Conservation (phyloP, 2,888 invertebrate genomes). For the Protophormia terraenovae region DNA sequence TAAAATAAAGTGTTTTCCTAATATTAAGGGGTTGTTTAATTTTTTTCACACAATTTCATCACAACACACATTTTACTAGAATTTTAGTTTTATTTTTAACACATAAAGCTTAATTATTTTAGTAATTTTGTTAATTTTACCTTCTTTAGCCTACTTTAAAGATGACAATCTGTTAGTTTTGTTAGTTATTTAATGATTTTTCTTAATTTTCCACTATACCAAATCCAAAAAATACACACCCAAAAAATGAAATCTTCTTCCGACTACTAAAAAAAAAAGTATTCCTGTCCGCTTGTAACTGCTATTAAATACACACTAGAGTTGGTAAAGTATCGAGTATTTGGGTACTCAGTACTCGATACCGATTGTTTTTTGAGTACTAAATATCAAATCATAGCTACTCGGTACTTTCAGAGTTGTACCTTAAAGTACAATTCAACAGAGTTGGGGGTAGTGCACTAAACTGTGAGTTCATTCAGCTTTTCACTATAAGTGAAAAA, state of each 20-base stretch:
- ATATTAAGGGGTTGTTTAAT: neutral
- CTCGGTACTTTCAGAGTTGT: too few species aligned
- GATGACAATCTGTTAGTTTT: slow-evolving; percentile 55
- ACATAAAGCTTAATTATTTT: slow-evolving; percentile 15
- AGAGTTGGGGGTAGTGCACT: too few species aligned
- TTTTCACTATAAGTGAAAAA: too few species aligned
- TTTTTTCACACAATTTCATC: slow-evolving; percentile 41
- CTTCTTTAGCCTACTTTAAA: slow-evolving; percentile 50
- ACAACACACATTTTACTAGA: neutral
- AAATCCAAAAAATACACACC: slow-evolving; percentile 59
- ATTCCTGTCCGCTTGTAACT: slow-evolving; percentile 20
- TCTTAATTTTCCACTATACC: neutral
- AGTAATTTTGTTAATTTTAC: slow-evolving; percentile 54
- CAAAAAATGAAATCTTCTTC: slow-evolving; percentile 47
- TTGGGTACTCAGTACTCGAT: too few species aligned
- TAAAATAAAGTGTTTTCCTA: neutral
- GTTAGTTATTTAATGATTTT: slow-evolving; percentile 42
- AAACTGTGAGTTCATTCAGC: too few species aligned
- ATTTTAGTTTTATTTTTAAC: too few species aligned
- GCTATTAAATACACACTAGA: slow-evolving; percentile 30
- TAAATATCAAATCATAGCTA: too few species aligned
- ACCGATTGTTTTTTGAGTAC: too few species aligned
- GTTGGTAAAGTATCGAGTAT: too few species aligned
- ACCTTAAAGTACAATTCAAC: too few species aligned
- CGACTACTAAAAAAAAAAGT: neutral